A percentile compares a stretch with the other conserved stretches of the same genome.
Conservation (phyloP, 1,140 invertebrate genomes). For the Stenopsyche tienmushanensis region DNA sequence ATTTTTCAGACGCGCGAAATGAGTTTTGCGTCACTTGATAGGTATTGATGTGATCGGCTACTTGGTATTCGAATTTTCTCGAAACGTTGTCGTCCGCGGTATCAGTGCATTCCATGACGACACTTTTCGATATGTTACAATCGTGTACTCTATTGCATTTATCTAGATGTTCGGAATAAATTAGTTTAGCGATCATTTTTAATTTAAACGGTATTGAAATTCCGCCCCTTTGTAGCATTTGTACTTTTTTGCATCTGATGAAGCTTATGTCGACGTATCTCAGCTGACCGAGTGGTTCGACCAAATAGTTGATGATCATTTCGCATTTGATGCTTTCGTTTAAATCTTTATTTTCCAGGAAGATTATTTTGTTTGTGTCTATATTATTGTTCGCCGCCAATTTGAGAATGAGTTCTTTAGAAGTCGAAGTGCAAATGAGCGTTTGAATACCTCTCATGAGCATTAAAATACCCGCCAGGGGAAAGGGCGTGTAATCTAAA, state of each 20-base stretch:
- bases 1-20: background rate
- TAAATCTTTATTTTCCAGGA: background rate
- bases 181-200: slow-evolving; percentile 25
- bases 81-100: background rate
- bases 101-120: background rate
- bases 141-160: slow-evolving; percentile 27
- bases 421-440: slow-evolving; percentile 4
- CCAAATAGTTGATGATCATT: slow-evolving; percentile 25
- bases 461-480: slow-evolving; percentile 30
- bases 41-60: background rate
- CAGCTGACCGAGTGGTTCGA: slow-evolving; percentile 18
- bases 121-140: slow-evolving; percentile 7
- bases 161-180: slow-evolving; percentile 30
- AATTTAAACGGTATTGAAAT: slow-evolving; percentile 25
- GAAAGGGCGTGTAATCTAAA: slow-evolving; percentile 33
- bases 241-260: background rate
- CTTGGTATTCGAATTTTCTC: background rate
- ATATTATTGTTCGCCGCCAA: slow-evolving; percentile 29
- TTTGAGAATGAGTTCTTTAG: slow-evolving; percentile 12
- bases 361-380: slow-evolving; percentile 11
- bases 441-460: slow-evolving; percentile 21
- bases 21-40: slow-evolving; percentile 18
- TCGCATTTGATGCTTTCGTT: slow-evolving; percentile 17
- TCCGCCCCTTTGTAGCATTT: slow-evolving; percentile 15
- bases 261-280: slow-evolving; percentile 11